Evolutionary conservation across 2,888 invertebrate species (phyloP), one percentile per base, ranked within the genome.

Genomic region (Diploptera punctata): DNA sequence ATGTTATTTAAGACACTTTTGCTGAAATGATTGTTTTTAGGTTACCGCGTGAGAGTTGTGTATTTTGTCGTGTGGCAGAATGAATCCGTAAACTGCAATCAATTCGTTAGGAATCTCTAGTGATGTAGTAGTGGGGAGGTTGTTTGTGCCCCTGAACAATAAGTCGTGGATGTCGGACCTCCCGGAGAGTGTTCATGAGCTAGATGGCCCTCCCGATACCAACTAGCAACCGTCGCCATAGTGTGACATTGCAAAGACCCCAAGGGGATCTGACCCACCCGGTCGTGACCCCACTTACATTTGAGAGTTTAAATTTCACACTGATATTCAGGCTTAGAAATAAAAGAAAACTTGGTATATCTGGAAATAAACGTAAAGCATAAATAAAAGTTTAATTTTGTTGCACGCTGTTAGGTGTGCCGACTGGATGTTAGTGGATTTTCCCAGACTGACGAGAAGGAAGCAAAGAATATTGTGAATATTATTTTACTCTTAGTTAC

Each of bases 171-270:
- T 52, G 38, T 9, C n/a, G 38, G 68, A 68, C 68, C 68, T 52
- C 68, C 68, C 54, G 68, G 33, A 4, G 68, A 38, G 68, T 54
- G 52, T 24, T 54, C 62, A 62, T 62, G 62, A 62, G 62, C 26
- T 21, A 54, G 68, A 68, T 68, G 68, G 52, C 68, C 54, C 54
- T 33, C 21, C 43, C 7, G 68, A 68, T 68, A 68, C 38, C 19
- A 29, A 18, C 52, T 26, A 16, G 49, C 38, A 24, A 44, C 43
- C 10, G n/a, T n/a, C n/a, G n/a, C n/a, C n/a, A n/a, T n/a, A n/a
- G n/a, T n/a, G n/a, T n/a, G n/a, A n/a, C n/a, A n/a, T n/a, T n/a
- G n/a, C n/a, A n/a, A n/a, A 24, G 52, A 52, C 52, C 52, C 24
- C 47, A 9, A n/a, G n/a, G 18, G 18, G 24, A 21, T 18, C 52